Evolutionary conservation across 2,113 vertebrate species (phyloP).

Genomic region (Poeciliopsis retropinna): DNA sequence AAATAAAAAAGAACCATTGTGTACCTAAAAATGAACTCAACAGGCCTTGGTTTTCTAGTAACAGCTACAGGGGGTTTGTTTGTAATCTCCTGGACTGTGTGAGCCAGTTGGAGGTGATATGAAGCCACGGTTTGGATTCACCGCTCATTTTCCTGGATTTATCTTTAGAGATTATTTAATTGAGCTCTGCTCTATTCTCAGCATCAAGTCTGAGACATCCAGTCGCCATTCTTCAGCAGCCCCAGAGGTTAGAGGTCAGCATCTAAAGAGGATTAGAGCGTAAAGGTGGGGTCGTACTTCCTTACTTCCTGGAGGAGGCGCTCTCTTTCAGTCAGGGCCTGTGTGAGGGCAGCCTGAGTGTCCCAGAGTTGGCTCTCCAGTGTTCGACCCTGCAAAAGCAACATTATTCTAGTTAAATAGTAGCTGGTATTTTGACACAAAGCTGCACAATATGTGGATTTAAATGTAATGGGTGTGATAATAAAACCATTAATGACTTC

Average conservation of each 20-base stretch:
- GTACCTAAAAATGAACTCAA: conserved; percentile 15
- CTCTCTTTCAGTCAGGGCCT: conserved; percentile 85
- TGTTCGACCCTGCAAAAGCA: conserved; percentile 56
- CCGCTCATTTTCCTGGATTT: conserved; percentile 18
- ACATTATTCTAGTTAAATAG: conserved; percentile 28
- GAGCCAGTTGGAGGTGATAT: conserved; percentile 17
- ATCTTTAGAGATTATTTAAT: not conserved
- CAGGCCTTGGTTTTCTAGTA: conserved; percentile 14
- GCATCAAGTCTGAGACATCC: conserved; percentile 1
- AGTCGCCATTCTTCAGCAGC: conserved; percentile 12
- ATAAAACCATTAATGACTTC: conserved; percentile 10
- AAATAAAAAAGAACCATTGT: conserved; percentile 35
- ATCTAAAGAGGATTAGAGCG: conserved; percentile 77
- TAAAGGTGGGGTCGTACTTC: conserved; percentile 90
- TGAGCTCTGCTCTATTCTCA: conserved; percentile 19
- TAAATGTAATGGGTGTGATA: conserved; percentile 30
- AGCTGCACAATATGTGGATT: not conserved
- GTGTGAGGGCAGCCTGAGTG: conserved; percentile 80
- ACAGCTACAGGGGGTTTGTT: conserved; percentile 10
- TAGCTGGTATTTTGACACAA: not conserved
- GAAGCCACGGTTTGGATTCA: conserved; percentile 10
- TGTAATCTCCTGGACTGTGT: conserved; percentile 12
- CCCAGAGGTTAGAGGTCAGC: conserved; percentile 2
- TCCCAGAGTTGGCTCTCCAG: conserved; percentile 83
- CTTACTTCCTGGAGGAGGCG: conserved; percentile 89